Evolutionary conservation across 2,797 vertebrate genomes (phyloP), one percentile per base, ranked within the genome.

Genomic region (Eupleurogrammus muticus): DNA sequence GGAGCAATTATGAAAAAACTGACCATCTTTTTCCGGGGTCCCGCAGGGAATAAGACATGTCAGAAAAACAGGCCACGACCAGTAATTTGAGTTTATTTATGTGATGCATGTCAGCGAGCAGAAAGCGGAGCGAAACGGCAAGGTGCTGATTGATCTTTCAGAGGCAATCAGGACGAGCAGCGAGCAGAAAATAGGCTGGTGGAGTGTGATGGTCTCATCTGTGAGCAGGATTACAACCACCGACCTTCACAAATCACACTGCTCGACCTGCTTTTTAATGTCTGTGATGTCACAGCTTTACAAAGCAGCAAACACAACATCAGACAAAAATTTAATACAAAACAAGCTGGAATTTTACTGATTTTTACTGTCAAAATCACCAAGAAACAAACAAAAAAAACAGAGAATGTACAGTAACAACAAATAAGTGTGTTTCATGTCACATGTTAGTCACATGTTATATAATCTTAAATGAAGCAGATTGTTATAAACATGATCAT

Each of bases 21-120:
- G 76, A 66, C 72, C 79, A 16, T 64, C 69, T 75, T 63, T 75
- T 65, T 48, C 16, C 5, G 11, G 57, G 1, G 48, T 53, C 54
- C 44, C 12, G 8, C 24, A 0, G 60, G 42, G 49, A 60, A 51
- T 63, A 19, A 55, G 64, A 46, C 73, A 4, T 55, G 71, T 69
- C 72, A 47, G 60, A 49, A 48, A 72, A 61, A 14, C 4, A 60
- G 57, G 13, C 20, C 3, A 44, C 55, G 23, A 70, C 54, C 60
- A 51, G 79, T 87, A 84, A 90, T 87, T 79, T 68, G 70, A 77
- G 60, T 89, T 84, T 74, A 89, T 88, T 89, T 87, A 81, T 80
- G 85, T 71, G 81, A 84, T 81, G 66, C 75, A 68, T 77, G 84
- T 66, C 56, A 48, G 79, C 52, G 64, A 62, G 55, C 56, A 71